Conservation (phyloP, 2,113 vertebrate species). For the Pan troglodytes region NHGRI_mPanTro3-v2.1_pri NC_072414.2:59474001-59474500, state of each 20-base stretch:
- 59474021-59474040: slow-evolving; percentile 48
- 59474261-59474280: slow-evolving; percentile 29
- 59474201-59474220: background rate
- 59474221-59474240: background rate
- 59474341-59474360: background rate
- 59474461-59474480: background rate
- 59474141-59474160: slow-evolving; percentile 36
- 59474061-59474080: slow-evolving; percentile 21
- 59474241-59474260: slow-evolving; percentile 27
- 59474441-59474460: background rate
- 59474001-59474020: slow-evolving; percentile 43
- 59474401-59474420: background rate
- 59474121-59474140: slow-evolving; percentile 31
- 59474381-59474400: background rate
- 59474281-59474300: slow-evolving; percentile 16
- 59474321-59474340: background rate
- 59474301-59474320: background rate
- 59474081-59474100: slow-evolving; percentile 42
- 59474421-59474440: background rate
- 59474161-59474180: background rate
- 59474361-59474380: background rate
- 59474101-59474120: slow-evolving; percentile 19
- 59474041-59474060: slow-evolving; percentile 24
- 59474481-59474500: background rate
- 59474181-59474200: slow-evolving; percentile 15